Conservation (phyloP, 2,888 invertebrate species). For the Melanophora roralis region DNA sequence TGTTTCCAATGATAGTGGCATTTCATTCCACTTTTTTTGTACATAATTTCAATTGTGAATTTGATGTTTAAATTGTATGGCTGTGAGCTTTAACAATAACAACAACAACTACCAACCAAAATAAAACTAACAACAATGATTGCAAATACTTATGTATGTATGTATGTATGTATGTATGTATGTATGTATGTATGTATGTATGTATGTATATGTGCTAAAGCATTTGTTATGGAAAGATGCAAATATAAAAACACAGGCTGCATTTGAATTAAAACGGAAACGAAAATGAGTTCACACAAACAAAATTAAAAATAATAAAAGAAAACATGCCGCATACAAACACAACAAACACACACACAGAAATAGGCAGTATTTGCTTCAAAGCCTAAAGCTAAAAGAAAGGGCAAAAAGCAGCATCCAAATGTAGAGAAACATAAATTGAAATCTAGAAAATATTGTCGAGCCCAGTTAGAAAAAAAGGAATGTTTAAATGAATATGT, state of each 20-base stretch:
- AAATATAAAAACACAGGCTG: conserved; percentile 56
- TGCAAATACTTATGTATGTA: conserved; percentile 6
- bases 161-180: neutral
- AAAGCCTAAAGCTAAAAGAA: conserved; percentile 4
- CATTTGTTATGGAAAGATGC: conserved; percentile 33
- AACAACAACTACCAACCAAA: conserved; percentile 9
- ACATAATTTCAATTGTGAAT: conserved; percentile 47
- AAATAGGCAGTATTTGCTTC: neutral
- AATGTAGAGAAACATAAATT: conserved; percentile 9
- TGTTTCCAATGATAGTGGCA: conserved; percentile 50
- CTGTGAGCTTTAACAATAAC: conserved; percentile 50
- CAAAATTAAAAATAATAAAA: conserved; percentile 55
- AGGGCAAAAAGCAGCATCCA: neutral
- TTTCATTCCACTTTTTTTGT: conserved; percentile 33
- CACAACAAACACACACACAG: neutral
- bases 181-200: neutral
- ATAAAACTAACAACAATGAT: conserved; percentile 23
- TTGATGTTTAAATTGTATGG: conserved; percentile 61
- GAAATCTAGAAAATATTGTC: conserved; percentile 39
- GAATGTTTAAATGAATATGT: neutral
- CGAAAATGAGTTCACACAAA: conserved; percentile 61
- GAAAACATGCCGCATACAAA: conserved; percentile 3
- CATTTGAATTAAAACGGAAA: conserved; percentile 60
- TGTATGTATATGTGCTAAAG: too few relatives aligned
- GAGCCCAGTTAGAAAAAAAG: neutral